Conservation (phyloP, 2,797 vertebrate genomes). For the Pantherophis vulpinus region DNA sequence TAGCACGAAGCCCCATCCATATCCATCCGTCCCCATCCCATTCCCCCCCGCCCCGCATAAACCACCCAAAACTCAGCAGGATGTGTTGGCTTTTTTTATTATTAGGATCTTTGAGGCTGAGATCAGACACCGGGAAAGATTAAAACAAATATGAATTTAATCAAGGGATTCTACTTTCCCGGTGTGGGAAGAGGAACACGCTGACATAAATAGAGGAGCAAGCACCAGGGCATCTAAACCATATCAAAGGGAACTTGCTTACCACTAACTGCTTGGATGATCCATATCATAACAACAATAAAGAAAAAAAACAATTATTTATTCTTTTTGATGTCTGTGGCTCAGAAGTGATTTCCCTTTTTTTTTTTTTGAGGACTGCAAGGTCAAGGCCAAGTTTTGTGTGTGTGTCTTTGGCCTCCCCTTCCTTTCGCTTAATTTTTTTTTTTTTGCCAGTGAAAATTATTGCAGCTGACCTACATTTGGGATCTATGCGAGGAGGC, state of each 20-base stretch:
- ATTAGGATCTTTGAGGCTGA: slow-evolving; percentile 82
- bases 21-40: slow-evolving; percentile 12
- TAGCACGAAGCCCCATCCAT: slow-evolving; percentile 71
- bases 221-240: slow-evolving; percentile 90
- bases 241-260: slow-evolving; percentile 97
- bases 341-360: slow-evolving; percentile 78
- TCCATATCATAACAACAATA: slow-evolving; percentile 96
- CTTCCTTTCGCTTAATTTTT: slow-evolving; percentile 65
- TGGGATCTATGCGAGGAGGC: slow-evolving; percentile 60
- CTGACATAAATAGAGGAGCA: slow-evolving; percentile 85
- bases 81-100: slow-evolving; percentile 72
- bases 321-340: slow-evolving; percentile 97
- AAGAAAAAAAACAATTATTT: slow-evolving; percentile 98
- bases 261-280: slow-evolving; percentile 94
- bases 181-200: slow-evolving; percentile 82
- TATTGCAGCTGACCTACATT: slow-evolving; percentile 72
- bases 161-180: slow-evolving; percentile 87
- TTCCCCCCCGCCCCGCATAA: slow-evolving; percentile 50
- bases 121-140: slow-evolving; percentile 89
- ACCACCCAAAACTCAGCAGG: slow-evolving; percentile 73
- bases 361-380: slow-evolving; percentile 76
- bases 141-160: slow-evolving; percentile 99
- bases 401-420: slow-evolving; percentile 22
- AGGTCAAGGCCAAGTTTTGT: slow-evolving; percentile 84
- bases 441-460: slow-evolving; percentile 65